These are phyloP conservation scores for Pristionchus fissidentatus DNA, from an alignment of 2,888 invertebrate genomes.

Conservation along the genomic window DNA sequence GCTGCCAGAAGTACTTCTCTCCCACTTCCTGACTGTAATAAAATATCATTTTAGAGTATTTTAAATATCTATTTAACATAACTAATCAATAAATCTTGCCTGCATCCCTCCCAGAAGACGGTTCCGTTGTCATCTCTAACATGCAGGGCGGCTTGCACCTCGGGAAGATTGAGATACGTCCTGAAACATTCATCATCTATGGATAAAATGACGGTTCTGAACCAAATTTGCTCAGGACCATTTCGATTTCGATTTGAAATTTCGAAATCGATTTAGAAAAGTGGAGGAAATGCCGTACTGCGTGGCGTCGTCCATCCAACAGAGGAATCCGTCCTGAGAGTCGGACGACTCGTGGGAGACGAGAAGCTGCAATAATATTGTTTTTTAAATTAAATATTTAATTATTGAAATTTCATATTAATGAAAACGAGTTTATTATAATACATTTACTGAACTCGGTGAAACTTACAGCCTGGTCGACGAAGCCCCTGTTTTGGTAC, in stretches of 20 bases:
- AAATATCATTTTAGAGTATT: not conserved
- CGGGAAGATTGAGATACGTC: constrained; percentile 38
- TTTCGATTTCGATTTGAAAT: not conserved
- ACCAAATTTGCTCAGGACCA: not conserved
- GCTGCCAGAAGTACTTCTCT: constrained; percentile 40
- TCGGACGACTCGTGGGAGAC: constrained; percentile 49
- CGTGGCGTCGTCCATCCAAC: constrained; percentile 48
- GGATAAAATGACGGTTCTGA: too few relatives aligned
- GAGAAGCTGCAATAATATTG: constrained; percentile 20
- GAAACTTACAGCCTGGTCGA: constrained; percentile 34
- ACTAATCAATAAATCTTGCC: not conserved
- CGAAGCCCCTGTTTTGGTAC: constrained; percentile 9
- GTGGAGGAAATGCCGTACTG: not conserved
- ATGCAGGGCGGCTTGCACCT: constrained; percentile 47
- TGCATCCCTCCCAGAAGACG: not conserved
- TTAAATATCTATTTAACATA: too few relatives aligned
- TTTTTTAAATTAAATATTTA: not conserved
- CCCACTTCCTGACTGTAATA: constrained; percentile 18
- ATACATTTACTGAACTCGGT: not conserved
- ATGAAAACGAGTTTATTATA: not conserved
- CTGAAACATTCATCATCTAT: not conserved
- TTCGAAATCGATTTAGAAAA: not conserved
- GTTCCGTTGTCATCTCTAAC: constrained; percentile 31
- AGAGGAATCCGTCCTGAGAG: constrained; percentile 55
- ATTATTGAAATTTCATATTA: not conserved